These are phyloP conservation scores for Pachycephus smyrnensis DNA, from an alignment of 2,888 invertebrate genomes.

Conservation along the genomic window DNA sequence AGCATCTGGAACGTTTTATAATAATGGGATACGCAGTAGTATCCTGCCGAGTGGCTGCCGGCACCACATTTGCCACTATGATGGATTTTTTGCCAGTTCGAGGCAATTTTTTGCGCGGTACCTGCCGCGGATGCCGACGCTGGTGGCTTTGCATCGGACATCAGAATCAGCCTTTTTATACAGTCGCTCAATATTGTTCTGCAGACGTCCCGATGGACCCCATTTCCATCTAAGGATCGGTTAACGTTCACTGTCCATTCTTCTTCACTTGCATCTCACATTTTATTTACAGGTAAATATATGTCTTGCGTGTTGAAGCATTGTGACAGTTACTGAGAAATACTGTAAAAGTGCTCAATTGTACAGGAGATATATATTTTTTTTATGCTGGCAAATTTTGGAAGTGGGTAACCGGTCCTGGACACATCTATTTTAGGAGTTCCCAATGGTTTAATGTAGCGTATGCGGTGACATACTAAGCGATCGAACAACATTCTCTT, in stretches of 20 bases:
- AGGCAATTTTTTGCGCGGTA: slow-evolving; percentile 29
- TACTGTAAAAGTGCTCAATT: neutral
- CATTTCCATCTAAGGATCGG: slow-evolving; percentile 1
- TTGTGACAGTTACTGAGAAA: neutral
- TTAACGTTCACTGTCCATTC: neutral
- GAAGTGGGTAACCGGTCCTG: neutral
- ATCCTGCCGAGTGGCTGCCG: slow-evolving; percentile 33
- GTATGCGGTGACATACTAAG: slow-evolving; percentile 56
- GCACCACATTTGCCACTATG: slow-evolving; percentile 45
- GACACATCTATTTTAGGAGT: slow-evolving; percentile 36
- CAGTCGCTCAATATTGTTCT: slow-evolving; percentile 16
- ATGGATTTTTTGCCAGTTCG: slow-evolving; percentile 40
- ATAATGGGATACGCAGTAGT: slow-evolving; percentile 45
- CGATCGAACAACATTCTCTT: slow-evolving; percentile 53
- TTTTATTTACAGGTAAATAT: neutral
- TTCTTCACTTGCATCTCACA: neutral
- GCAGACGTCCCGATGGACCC: slow-evolving; percentile 4
- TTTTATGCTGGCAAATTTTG: neutral
- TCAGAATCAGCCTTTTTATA: slow-evolving; percentile 25
- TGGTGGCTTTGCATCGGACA: slow-evolving; percentile 40
- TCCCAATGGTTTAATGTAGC: slow-evolving; percentile 41
- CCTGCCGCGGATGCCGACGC: slow-evolving; percentile 43
- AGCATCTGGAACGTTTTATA: slow-evolving; percentile 49
- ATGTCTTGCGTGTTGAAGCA: neutral
- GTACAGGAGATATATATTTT: neutral